These are phyloP conservation scores for Arion vulgaris DNA, from an alignment of 1,140 invertebrate species.

Conservation along the genomic window DNA sequence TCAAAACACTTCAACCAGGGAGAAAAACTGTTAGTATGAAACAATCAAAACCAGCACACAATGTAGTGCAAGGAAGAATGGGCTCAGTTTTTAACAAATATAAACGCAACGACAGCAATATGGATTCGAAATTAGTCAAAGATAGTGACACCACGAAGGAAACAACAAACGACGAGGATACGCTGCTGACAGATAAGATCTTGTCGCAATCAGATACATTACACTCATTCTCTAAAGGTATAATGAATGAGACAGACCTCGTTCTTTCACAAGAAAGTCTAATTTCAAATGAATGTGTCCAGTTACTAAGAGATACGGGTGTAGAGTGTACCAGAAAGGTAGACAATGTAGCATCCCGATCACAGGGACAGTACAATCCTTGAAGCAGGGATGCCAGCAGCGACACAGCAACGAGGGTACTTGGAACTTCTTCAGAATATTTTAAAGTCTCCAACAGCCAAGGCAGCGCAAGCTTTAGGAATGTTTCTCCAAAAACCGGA, in stretches of 20 bases:
- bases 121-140: not conserved
- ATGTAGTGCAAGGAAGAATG: not conserved
- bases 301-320: no score
- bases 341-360: not conserved
- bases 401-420: not conserved
- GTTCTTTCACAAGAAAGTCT: no score
- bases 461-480: slow-evolving; percentile 19
- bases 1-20: not conserved
- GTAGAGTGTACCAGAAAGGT: not conserved
- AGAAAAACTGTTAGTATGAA: not conserved
- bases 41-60: not conserved
- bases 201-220: no score
- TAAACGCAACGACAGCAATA: not conserved
- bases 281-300: no score
- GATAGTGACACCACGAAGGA: not conserved
- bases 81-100: not conserved
- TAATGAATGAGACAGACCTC: no score
- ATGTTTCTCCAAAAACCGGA: slow-evolving; percentile 18
- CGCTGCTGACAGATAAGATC: no score
- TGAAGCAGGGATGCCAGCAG: not conserved
- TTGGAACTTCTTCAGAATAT: slow-evolving; percentile 25
- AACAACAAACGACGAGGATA: not conserved
- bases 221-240: no score
- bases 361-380: not conserved
- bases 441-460: slow-evolving; percentile 23